Conservation (phyloP, 2,888 invertebrate genomes). For the Calliphora vomitoria region DNA sequence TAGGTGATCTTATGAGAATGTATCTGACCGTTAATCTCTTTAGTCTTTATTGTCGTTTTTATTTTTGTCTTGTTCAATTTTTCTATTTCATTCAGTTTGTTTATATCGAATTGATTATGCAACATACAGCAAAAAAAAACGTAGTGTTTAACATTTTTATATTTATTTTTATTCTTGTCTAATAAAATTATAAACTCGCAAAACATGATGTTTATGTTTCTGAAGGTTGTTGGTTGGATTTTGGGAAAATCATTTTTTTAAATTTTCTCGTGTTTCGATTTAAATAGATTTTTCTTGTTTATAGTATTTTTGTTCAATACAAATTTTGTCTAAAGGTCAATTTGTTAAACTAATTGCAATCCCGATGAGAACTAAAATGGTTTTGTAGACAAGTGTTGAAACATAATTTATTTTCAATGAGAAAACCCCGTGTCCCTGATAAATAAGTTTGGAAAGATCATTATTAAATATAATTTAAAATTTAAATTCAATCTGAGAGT, state of each 20-base stretch:
- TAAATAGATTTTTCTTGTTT: slow-evolving; percentile 33
- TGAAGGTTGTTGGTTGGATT: slow-evolving; percentile 43
- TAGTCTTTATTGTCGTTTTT: neutral
- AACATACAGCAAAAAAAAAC: slow-evolving; percentile 10
- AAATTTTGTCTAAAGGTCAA: slow-evolving; percentile 56
- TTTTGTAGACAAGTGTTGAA: slow-evolving; percentile 21
- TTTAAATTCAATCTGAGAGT: neutral
- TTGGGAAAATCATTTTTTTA: slow-evolving; percentile 51
- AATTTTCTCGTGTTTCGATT: slow-evolving; percentile 38
- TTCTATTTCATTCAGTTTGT: slow-evolving; percentile 17
- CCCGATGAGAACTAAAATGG: slow-evolving; percentile 5
- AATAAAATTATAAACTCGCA: slow-evolving; percentile 22
- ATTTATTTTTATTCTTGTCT: slow-evolving; percentile 1
- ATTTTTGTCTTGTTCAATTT: slow-evolving; percentile 34
- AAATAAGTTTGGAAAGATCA: neutral
- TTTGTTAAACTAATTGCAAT: slow-evolving; percentile 32
- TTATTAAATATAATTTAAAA: neutral
- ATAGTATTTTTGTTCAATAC: neutral
- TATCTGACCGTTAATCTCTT: neutral
- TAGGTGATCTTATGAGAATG: neutral
- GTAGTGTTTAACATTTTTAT: neutral
- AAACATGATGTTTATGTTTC: slow-evolving; percentile 46
- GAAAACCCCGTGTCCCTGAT: neutral
- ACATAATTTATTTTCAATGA: neutral
- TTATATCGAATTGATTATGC: slow-evolving; percentile 54